These are phyloP conservation scores for Oscheius sp. DNA, from an alignment of 2,888 invertebrate genomes.

Conservation along the genomic window DNA sequence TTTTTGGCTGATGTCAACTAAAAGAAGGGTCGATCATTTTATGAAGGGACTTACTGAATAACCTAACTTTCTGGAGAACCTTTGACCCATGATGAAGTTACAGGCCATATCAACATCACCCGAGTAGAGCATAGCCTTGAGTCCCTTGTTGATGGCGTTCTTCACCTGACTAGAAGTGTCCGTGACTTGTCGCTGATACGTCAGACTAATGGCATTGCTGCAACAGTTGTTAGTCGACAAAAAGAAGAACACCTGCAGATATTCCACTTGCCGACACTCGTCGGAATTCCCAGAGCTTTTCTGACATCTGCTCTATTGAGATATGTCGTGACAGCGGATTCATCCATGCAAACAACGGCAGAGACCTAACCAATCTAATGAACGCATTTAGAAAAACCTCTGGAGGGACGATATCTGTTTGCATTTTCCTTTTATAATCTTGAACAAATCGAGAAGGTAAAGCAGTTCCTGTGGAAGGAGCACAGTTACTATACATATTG, in stretches of 20 bases:
- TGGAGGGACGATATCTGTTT: conserved; percentile 7
- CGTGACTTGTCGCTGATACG: conserved; percentile 54
- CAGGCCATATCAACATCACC: conserved; percentile 58
- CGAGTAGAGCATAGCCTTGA: conserved; percentile 30
- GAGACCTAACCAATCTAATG: not conserved
- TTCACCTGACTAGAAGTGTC: conserved; percentile 54
- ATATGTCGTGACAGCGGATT: conserved; percentile 49
- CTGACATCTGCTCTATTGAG: conserved; percentile 53
- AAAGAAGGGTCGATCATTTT: conserved; percentile 22
- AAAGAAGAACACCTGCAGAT: conserved; percentile 20
- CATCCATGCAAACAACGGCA: conserved; percentile 52
- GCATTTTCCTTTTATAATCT: conserved; percentile 35
- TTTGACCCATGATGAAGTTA: conserved; percentile 53
- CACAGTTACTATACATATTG: conserved; percentile 71
- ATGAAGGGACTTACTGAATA: conserved; percentile 32
- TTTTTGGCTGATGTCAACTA: conserved; percentile 40
- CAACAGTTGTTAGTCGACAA: conserved; percentile 9
- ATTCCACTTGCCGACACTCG: not conserved
- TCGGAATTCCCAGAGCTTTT: conserved; percentile 34
- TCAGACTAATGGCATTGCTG: conserved; percentile 42
- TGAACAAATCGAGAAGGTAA: conserved; percentile 31
- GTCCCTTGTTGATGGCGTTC: conserved; percentile 49
- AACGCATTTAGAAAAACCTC: no score
- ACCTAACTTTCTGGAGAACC: conserved; percentile 49
- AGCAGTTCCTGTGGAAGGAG: no score